A percentile compares a stretch with the other conserved stretches of the same genome.
phyloP scores from a whole-genome alignment of 2,113 vertebrate species.

The Loxodonta africana region DNA sequence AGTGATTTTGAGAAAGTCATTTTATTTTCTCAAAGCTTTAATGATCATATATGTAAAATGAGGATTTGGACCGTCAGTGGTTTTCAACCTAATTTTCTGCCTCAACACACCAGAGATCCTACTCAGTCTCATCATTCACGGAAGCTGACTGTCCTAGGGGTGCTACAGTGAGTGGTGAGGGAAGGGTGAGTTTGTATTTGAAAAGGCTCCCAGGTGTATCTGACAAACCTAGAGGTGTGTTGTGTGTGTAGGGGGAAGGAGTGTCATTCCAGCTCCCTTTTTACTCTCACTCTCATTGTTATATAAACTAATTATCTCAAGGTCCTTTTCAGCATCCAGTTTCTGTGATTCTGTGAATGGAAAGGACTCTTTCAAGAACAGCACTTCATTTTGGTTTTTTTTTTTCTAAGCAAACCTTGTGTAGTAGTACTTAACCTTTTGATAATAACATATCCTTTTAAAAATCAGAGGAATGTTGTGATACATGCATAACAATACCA shows the following conservation, averaged over 20 bases:
- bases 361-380: constrained; percentile 17
- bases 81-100: not conserved
- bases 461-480: not conserved
- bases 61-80: not conserved
- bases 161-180: too few species aligned
- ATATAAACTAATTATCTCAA: not conserved
- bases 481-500: not conserved
- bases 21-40: constrained; percentile 38
- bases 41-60: not conserved
- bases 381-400: not conserved
- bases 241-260: not conserved
- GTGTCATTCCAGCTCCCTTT: not conserved
- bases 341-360: not conserved
- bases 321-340: not conserved
- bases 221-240: not conserved
- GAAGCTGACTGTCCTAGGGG: not conserved
- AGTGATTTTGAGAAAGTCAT: not conserved
- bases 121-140: not conserved
- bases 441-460: not conserved
- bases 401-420: not conserved
- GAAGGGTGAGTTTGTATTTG: not conserved
- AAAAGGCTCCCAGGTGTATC: not conserved
- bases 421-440: not conserved
- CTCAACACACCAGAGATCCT: not conserved
- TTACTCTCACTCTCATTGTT: not conserved